phyloP scores from a whole-genome alignment of 2,888 invertebrate species.

The Rhodophaea formosa region DNA sequence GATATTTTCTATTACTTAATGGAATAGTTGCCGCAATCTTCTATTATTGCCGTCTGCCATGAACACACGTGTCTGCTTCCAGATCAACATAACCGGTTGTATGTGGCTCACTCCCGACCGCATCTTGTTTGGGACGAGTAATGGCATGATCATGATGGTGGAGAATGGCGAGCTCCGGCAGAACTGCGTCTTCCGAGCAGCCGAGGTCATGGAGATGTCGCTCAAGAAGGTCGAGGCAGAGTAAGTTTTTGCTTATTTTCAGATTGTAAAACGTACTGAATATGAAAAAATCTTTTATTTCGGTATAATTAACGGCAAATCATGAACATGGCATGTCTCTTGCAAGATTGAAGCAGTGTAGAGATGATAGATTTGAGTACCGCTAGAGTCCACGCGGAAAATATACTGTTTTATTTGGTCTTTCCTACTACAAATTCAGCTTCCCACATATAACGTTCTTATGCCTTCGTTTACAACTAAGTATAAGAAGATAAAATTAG shows the following conservation, averaged over 20 bases:
- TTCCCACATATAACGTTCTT: no score
- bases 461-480: no score
- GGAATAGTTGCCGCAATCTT: not conserved
- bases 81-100: constrained; percentile 86
- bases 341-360: no score
- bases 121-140: constrained; percentile 89
- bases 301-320: no score
- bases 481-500: not conserved
- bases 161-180: constrained; percentile 92
- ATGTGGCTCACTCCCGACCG: constrained; percentile 92
- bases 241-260: constrained; percentile 46
- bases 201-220: constrained; percentile 81
- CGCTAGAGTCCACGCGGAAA: no score
- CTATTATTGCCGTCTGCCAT: not conserved
- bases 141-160: constrained; percentile 88
- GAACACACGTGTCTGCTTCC: constrained; percentile 28
- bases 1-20: not conserved
- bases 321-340: no score
- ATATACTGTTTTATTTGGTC: no score
- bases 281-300: no score
- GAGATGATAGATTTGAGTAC: no score
- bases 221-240: constrained; percentile 82
- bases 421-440: no score
- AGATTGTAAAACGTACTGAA: not conserved
- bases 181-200: constrained; percentile 82